phyloP scores from a whole-genome alignment of 1,140 invertebrate genomes.

The Meloidogyne chitwoodi region DNA sequence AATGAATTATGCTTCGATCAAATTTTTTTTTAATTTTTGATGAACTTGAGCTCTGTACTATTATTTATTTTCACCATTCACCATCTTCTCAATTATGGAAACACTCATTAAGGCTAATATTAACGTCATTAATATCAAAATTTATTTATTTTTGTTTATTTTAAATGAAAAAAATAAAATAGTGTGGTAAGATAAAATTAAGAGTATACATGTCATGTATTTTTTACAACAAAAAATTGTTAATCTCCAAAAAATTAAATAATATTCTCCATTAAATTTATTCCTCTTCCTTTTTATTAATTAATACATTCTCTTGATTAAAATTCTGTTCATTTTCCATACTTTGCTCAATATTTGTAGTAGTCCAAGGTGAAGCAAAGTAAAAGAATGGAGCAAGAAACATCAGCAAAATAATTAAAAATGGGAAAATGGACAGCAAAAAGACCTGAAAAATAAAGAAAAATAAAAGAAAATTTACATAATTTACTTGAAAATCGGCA shows the following conservation, averaged over 20 bases:
- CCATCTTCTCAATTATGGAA: too few relatives aligned
- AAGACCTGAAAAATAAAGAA: neutral
- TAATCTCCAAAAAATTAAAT: neutral
- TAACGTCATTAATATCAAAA: too few relatives aligned
- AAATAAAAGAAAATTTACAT: neutral
- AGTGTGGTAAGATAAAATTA: too few relatives aligned
- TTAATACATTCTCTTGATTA: neutral
- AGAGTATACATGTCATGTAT: too few relatives aligned
- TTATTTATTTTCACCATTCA: too few relatives aligned
- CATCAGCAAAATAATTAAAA: neutral
- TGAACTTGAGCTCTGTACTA: too few relatives aligned
- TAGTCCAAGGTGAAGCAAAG: neutral
- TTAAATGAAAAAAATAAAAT: too few relatives aligned
- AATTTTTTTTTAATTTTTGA: too few relatives aligned
- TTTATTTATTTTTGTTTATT: too few relatives aligned
- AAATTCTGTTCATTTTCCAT: neutral
- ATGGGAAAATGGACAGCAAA: conserved; percentile 1
- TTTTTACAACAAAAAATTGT: neutral
- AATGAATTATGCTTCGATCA: too few relatives aligned
- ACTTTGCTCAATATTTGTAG: neutral
- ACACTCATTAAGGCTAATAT: too few relatives aligned
- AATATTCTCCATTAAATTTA: neutral
- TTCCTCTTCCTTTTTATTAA: neutral
- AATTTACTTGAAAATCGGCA: neutral
- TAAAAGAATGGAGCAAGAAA: conserved; percentile 1